These are phyloP conservation scores for Apaloderma vittatum DNA, from an alignment of 2,113 vertebrate species.

Conservation along the genomic window DNA sequence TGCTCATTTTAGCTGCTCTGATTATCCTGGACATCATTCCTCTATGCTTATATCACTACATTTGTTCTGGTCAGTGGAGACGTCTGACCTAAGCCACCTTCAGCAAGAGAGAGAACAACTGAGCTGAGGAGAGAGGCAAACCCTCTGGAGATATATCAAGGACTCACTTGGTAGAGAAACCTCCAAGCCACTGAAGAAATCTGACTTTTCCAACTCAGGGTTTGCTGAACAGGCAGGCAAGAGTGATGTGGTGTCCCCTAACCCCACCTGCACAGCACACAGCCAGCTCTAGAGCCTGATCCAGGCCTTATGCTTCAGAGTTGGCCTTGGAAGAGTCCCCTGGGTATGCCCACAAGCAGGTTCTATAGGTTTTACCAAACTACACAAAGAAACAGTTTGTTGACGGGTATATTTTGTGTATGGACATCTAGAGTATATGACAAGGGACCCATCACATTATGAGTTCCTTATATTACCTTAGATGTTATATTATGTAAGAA, in stretches of 20 bases:
- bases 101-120: background rate
- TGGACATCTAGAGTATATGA: background rate
- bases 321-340: background rate
- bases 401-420: background rate
- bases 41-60: background rate
- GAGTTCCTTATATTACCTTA: background rate
- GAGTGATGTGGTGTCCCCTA: fast-evolving
- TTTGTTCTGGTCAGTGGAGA: background rate
- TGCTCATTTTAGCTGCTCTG: background rate
- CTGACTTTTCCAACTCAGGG: background rate
- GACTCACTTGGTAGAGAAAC: fast-evolving
- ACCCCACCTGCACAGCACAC: background rate
- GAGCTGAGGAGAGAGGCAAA: background rate
- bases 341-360: fast-evolving
- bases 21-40: background rate
- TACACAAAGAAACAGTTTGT: background rate
- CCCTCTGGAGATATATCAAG: background rate
- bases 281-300: background rate
- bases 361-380: background rate
- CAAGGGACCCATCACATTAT: background rate
- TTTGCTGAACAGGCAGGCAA: background rate
- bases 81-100: background rate
- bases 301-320: background rate
- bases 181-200: background rate
- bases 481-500: background rate